Evolutionary conservation across 2,797 vertebrate genomes (phyloP).

Genomic region (Pipistrellus nathusii): DNA sequence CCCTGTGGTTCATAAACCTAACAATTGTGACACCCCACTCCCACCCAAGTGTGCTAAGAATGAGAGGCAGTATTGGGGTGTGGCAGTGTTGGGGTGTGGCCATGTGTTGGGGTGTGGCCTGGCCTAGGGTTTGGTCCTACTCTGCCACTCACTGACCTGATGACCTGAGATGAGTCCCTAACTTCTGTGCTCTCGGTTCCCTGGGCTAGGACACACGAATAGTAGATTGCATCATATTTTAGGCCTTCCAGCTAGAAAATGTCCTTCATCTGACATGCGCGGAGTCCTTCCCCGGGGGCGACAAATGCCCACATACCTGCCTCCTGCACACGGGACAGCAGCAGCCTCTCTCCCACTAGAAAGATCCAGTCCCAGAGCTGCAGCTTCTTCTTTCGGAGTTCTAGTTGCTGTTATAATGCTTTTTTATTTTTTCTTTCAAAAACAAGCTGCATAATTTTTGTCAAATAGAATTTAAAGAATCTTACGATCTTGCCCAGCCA

Average conservation of each 20-base stretch:
- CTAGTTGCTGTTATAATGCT: not conserved
- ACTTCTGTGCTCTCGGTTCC: not conserved
- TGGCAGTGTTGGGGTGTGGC: not conserved
- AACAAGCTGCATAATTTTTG: not conserved
- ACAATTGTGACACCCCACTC: not conserved
- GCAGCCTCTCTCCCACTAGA: not conserved
- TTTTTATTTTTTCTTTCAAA: not conserved
- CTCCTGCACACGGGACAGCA: not conserved
- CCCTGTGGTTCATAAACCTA: not conserved
- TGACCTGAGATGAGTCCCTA: not conserved
- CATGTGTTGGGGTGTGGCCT: not conserved
- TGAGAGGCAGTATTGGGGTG: not conserved
- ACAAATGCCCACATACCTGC: not conserved
- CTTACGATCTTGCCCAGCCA: not conserved
- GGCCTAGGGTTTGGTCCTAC: not conserved
- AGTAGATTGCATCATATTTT: not conserved
- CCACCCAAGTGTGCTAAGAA: not conserved
- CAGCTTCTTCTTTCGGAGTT: not conserved
- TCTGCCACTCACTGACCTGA: not conserved
- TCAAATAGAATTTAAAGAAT: constrained; percentile 23
- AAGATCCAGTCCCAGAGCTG: not conserved
- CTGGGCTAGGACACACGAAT: not conserved
- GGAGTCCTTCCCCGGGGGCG: not conserved
- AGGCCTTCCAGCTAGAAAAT: not conserved
- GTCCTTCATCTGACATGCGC: not conserved